Conservation (phyloP, 2,797 vertebrate genomes). For the Atherinosoma microstoma region DNA sequence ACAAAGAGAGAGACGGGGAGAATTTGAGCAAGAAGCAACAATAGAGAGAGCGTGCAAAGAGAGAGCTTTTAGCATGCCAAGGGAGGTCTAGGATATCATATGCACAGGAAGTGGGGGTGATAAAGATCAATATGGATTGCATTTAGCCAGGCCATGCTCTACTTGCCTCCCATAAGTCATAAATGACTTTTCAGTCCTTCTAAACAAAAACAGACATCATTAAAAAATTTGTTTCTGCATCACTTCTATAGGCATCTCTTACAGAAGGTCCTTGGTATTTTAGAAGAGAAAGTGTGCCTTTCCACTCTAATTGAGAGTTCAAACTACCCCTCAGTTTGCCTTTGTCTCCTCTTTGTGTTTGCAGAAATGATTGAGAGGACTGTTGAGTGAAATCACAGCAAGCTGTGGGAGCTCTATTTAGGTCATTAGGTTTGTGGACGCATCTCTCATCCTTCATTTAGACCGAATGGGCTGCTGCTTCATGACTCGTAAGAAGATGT, state of each 20-base stretch:
- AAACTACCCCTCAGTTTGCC: background rate
- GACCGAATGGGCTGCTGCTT: background rate
- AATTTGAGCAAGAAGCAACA: conserved; percentile 33
- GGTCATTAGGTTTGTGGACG: background rate
- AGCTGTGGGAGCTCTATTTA: background rate
- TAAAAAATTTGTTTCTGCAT: background rate
- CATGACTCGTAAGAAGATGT: background rate
- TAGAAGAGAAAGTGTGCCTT: background rate
- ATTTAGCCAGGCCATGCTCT: conserved; percentile 65
- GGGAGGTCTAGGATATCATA: conserved; percentile 72
- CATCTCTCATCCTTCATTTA: conserved; percentile 4
- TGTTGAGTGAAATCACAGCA: background rate
- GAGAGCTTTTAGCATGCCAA: conserved; percentile 68
- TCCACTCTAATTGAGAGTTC: background rate
- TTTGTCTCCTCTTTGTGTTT: background rate
- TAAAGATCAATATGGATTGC: conserved; percentile 77
- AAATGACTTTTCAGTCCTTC: conserved; percentile 44
- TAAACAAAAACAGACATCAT: conserved; percentile 42
- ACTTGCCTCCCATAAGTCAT: conserved; percentile 50
- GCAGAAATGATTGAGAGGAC: background rate
- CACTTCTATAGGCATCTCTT: background rate
- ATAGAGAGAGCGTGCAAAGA: conserved; percentile 26
- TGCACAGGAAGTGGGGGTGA: conserved; percentile 78
- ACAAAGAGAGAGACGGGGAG: background rate
- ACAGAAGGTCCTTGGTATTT: background rate